Evolutionary conservation across 2,797 vertebrate genomes (phyloP), one percentile per base, ranked within the genome.

Genomic region (Capromys pilorides): DNA sequence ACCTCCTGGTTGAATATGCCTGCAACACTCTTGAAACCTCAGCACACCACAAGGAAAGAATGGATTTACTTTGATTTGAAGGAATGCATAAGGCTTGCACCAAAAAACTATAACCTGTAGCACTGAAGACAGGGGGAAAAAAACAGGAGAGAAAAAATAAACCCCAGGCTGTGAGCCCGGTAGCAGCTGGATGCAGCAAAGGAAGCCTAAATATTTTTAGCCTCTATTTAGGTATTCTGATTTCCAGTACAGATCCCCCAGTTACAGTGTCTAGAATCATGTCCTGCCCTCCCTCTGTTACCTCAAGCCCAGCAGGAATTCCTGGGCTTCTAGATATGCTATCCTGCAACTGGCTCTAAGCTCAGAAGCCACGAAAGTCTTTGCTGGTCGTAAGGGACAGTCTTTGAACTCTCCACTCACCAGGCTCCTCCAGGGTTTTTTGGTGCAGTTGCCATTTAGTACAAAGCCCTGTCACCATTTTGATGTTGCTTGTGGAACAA

Each of bases 401-500:
- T 21, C 78, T 86, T 39, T 86, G 67, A 88, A 51, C 22, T 45
- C 31, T 78, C 33, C 41, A 5, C 4, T 64, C 33, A 1, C 7
- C 31, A 54, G 77, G 12, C 64, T 31, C 22, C 19, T 81, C 61
- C 5, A 2, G 31, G 73, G 22, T 22, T 51, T 85, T 78, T 89
- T 54, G 13, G 39, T 73, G 81, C 91, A 78, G 16, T 0, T 94
- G 91, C 69, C 79, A 81, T 36, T 66, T 26, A 86, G 75, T n/a
- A 87, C 77, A 90, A 90, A 93, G 31, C 2, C 5, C 0, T 78
- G 90, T 64, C 79, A 79, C 18, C 6, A n/a, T n/a, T n/a, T n/a
- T n/a, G n/a, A n/a, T 75, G 79, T n/a, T 93, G 81, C 84, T 91
- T 90, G 80, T 80, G 59, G 39, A 96, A 94, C 28, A 94, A 85